Percentiles rank a stretch among this genome's conserved stretches.
These are phyloP conservation scores for Mobula hypostoma DNA, from an alignment of 2,113 vertebrate species.

Conservation along the genomic window DNA sequence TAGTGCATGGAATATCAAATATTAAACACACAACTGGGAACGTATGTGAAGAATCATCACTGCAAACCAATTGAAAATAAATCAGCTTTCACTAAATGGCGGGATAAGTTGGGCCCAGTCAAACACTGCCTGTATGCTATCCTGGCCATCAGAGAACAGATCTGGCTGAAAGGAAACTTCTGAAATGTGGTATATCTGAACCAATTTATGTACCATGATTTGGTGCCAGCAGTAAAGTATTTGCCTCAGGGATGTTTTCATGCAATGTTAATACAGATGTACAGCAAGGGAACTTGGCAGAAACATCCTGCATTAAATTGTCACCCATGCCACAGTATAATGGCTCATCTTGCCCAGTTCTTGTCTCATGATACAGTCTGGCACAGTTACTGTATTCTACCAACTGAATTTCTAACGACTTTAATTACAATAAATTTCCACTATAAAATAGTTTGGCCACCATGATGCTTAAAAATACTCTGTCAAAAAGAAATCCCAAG, in stretches of 20 bases:
- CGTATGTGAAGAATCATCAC: neutral
- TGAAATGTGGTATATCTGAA: neutral
- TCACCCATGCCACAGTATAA: neutral
- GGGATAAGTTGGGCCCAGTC: neutral
- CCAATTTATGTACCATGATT: neutral
- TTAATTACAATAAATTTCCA: neutral
- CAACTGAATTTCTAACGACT: neutral
- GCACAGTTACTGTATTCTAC: neutral
- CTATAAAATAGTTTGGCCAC: neutral
- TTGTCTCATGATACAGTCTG: neutral
- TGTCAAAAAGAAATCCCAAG: neutral
- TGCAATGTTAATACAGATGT: neutral
- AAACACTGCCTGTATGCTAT: too few relatives aligned
- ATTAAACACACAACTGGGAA: neutral
- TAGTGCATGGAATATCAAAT: neutral
- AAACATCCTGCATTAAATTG: neutral
- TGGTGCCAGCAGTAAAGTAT: neutral
- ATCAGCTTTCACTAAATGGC: neutral
- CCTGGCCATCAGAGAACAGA: neutral
- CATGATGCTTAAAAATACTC: neutral
- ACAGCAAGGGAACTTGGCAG: neutral
- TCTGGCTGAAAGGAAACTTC: neutral
- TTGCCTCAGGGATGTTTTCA: neutral
- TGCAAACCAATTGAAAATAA: neutral
- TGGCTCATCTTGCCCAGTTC: neutral